Evolutionary conservation across 2,113 vertebrate genomes (phyloP), one percentile per base, ranked within the genome.

Genomic region (Anser cygnoides): DNA sequence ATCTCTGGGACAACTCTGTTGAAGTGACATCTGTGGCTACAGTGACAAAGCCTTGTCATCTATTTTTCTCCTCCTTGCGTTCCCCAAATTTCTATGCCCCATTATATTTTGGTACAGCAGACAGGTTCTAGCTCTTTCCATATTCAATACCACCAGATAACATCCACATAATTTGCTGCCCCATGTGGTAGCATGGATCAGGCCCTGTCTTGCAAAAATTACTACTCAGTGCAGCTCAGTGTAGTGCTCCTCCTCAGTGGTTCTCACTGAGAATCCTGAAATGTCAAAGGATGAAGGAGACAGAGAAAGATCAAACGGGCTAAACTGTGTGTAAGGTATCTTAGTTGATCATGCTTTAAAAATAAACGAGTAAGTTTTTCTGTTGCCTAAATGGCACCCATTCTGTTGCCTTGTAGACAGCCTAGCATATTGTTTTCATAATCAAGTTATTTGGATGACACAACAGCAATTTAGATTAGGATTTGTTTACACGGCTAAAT

Each of bases 401-500:
- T 87, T 82, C 54, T 91, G 89, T 83, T 62, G 17, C 59, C 50
- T 59, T 22, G 67, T 29, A 63, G 46, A 77, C 87, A 91, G 75
- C 31, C 77, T 87, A 77, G 71, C 92, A 91, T 94, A 91, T 46
- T 96, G 93, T 94, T 95, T 89, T 76, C 81, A 89, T 83, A 92
- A 87, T 57, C 78, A 89, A 91, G 71, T 92, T 95, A 93, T 91
- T 74, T 87, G 74, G 74, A 44, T 92, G 94, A 82, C 87, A 95
- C 75, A 96, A 96, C 95, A 96, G 87, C 2, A 0, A 89, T 97
- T 96, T 95, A 96, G 91, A 85, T 96, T 74, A 94, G 87, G 74
- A 79, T 96, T 93, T 96, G 96, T 97, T 97, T 97, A 96, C 92
- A 89, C 55, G 87, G 82, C 59, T 86, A 90, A 97, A 19, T 62